Base-by-base conservation (phyloP, 2,797 vertebrate genomes). In the Cyclopterus lumpus region DNA sequence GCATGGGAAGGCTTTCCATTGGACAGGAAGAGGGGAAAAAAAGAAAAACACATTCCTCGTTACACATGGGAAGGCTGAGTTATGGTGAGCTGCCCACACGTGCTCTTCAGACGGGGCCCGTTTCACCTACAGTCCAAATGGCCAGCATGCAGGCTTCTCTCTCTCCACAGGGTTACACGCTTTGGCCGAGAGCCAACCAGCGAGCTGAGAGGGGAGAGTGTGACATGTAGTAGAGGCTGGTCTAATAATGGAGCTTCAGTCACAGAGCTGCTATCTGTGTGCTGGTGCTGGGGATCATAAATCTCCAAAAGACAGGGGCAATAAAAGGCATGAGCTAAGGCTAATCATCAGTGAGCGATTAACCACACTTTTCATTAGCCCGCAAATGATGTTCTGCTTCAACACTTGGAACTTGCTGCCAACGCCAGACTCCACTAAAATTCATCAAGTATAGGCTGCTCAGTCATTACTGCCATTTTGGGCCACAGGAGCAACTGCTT, bases 61-160 rank as follows among this genome's bases (percentile, higher is more conserved):
- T 79, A 79, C 88, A 90, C 84, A 87, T 80, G 77, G 83, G 72
- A 85, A 80, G 81, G 66, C 67, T 38, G 78, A 57, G 66, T 79
- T 85, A 83, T 82, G 71, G 83, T 80, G 73, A 72, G 72, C 63
- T 80, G 79, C 82, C 86, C 71, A 81, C 81, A 85, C 54, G 69
- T 86, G 85, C 77, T 77, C 55, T 77, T 86, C 38, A 81, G 75
- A 65, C 46, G 3, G 67, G 67, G 63, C 18, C 69, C 24, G 53
- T 75, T 73, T 77, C 74, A 89, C 80, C 72, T 85, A 62, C 54
- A 78, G 80, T 75, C 74, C 73, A 86, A 82, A 79, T 57, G 74
- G 46, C 34, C 51, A 40, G 68, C 80, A 69, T 34, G 59, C 36
- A 72, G 57, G 38, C 67, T 74, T 48, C 42, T 40, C 67, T 58